Conservation (phyloP, 1,140 invertebrate genomes). For the Drosophila nigromelanica region DNA sequence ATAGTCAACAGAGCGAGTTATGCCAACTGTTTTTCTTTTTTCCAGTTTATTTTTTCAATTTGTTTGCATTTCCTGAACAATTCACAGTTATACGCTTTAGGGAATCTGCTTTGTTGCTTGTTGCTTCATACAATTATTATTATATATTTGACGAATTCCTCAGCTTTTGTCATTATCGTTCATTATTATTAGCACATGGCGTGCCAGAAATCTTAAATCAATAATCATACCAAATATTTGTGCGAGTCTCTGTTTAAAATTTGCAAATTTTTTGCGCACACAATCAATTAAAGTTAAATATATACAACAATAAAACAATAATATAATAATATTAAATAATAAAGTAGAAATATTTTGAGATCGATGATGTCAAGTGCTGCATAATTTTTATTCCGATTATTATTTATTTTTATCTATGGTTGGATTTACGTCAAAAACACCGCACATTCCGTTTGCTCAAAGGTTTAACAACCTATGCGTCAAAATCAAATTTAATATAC, state of each 20-base stretch:
- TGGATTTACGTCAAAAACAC: constrained; percentile 11
- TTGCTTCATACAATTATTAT: constrained; percentile 19
- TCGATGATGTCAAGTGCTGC: constrained; percentile 61
- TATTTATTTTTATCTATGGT: constrained; percentile 20
- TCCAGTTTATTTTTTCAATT: background rate
- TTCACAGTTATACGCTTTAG: constrained; percentile 20
- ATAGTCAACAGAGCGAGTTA: constrained; percentile 16
- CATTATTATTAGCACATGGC: constrained; percentile 31
- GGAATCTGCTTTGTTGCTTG: background rate
- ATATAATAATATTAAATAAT: background rate
- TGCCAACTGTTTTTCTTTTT: background rate
- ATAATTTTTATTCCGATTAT: constrained; percentile 33
- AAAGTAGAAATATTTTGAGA: constrained; percentile 25
- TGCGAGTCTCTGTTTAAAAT: constrained; percentile 48
- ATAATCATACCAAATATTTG: constrained; percentile 50
- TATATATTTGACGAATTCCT: constrained; percentile 9
- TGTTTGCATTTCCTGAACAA: constrained; percentile 47
- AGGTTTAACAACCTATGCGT: constrained; percentile 51
- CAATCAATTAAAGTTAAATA: constrained; percentile 47
- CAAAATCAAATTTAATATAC: constrained; percentile 14
- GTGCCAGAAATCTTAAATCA: constrained; percentile 43
- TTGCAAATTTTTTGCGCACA: constrained; percentile 46
- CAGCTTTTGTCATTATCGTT: constrained; percentile 3
- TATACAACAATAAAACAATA: constrained; percentile 26
- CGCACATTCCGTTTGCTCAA: constrained; percentile 30